phyloP scores from a whole-genome alignment of 2,888 invertebrate genomes.

The Gymnosoma rotundatum region DNA sequence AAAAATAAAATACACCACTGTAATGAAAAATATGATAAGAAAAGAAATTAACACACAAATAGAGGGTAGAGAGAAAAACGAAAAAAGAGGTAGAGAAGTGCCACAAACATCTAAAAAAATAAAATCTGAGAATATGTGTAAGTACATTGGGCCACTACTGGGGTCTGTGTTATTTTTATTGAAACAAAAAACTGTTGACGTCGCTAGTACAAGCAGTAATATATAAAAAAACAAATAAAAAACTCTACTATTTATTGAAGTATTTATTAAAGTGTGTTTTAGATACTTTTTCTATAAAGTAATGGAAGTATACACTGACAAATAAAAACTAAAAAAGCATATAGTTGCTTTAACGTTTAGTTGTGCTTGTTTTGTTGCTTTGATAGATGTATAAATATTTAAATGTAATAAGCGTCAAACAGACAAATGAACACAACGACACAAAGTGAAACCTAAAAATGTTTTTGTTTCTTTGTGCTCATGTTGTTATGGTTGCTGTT shows the following conservation, averaged over 20 bases:
- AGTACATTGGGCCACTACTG: constrained; percentile 11
- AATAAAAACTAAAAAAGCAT: constrained; percentile 49
- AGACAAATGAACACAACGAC: constrained; percentile 8
- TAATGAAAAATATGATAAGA: constrained; percentile 51
- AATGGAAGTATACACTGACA: constrained; percentile 39
- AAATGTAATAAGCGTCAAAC: constrained; percentile 8
- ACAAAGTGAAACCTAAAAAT: constrained; percentile 31
- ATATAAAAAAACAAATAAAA: constrained; percentile 27
- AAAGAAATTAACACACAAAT: constrained; percentile 17
- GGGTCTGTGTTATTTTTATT: constrained; percentile 34
- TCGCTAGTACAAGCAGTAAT: constrained; percentile 38
- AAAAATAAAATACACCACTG: constrained; percentile 58
- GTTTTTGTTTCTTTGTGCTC: constrained; percentile 37
- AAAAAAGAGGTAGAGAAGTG: constrained; percentile 39
- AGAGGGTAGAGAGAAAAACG: constrained; percentile 5
- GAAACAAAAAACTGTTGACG: constrained; percentile 48
- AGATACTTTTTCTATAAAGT: constrained; percentile 27
- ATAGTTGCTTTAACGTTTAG: constrained; percentile 54
- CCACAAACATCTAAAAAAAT: constrained; percentile 34
- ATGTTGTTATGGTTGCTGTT: constrained; percentile 28
- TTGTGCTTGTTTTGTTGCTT: constrained; percentile 54
- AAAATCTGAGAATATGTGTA: constrained; percentile 9
- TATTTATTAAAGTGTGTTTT: constrained; percentile 43
- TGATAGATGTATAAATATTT: constrained; percentile 14
- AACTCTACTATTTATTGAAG: constrained; percentile 40